Base-by-base conservation (phyloP, 2,113 vertebrate genomes). In the Notechis scutatus region DNA sequence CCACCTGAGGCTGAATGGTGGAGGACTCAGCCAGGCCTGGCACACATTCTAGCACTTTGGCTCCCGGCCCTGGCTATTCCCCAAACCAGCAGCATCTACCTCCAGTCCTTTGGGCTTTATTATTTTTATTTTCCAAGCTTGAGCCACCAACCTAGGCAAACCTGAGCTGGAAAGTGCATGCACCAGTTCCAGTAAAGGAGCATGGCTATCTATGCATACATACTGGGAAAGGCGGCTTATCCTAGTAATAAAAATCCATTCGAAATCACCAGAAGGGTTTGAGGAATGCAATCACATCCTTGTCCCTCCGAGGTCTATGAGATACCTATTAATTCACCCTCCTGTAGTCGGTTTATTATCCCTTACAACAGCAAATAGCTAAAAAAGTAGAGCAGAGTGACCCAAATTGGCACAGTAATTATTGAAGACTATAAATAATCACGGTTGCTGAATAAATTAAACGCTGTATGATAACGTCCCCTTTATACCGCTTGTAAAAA, bases 381-480 rank as follows among this genome's bases (percentile, higher is more conserved):
- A 91, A 91, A 96, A 91, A 95, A 95, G 92, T 90, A n/a, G 89
- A 95, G 94, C 47, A 92, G 89, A 90, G 56, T 92, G 94, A 96
- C 94, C 95, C 92, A 93, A 95, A 96, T 92, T 94, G 93, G 87
- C 95, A 95, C 2, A 91, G 91, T 88, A 95, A 94, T 96, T 96
- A 96, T 64, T 96, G 93, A 91, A 92, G 55, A 11, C 96, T 96
- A 95, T 95, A 95, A 95, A 96, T 94, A 96, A 95, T 64, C 92
- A 87, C 90, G 96, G 92, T 69, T 90, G 90, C 54, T 29, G 85
- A 2, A 64, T 96, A 94, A 96, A 94, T 96, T 94, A 92, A 96
- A 89, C 81, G 9, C 69, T 96, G 54, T 74, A 94, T 0, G 0
- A 74, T 86, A 91, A 95, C 7, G 1, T 61, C 91, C 93, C 90